phyloP scores from a whole-genome alignment of 2,888 invertebrate genomes.

The Noctua janthe region DNA sequence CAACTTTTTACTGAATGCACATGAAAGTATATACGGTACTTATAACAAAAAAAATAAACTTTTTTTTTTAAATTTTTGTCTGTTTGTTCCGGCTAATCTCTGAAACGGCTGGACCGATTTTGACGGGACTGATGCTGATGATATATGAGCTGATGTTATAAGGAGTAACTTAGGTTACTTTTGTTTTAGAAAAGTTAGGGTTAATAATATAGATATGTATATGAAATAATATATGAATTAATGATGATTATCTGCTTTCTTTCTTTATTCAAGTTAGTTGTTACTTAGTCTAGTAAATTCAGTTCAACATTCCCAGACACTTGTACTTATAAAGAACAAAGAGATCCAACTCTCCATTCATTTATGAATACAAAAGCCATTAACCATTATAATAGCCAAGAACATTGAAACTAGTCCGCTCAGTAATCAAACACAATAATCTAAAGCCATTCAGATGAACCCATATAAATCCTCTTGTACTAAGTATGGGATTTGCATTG shows the following conservation, averaged over 20 bases:
- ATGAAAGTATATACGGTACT: too few relatives aligned
- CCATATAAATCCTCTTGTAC: constrained; percentile 34
- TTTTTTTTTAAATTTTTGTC: too few relatives aligned
- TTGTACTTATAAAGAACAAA: constrained; percentile 7
- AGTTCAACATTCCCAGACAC: background rate
- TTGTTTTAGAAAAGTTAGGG: too few relatives aligned
- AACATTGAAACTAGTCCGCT: constrained; percentile 11
- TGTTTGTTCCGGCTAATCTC: too few relatives aligned
- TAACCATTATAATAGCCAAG: background rate
- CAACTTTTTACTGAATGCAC: too few relatives aligned
- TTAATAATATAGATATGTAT: too few relatives aligned
- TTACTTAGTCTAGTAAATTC: background rate
- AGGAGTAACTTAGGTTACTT: too few relatives aligned
- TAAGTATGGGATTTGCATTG: constrained; percentile 25
- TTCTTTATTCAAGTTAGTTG: background rate
- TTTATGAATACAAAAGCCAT: constrained; percentile 2
- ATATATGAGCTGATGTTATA: too few relatives aligned
- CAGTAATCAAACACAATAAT: constrained; percentile 26
- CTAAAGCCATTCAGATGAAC: constrained; percentile 42
- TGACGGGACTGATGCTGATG: too few relatives aligned
- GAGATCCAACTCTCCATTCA: background rate
- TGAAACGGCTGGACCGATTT: too few relatives aligned
- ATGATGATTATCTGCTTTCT: background rate
- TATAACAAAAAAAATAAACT: too few relatives aligned
- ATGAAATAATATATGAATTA: too few relatives aligned